A percentile compares a stretch with the other conserved stretches of the same genome.
These are phyloP conservation scores for Loripinus fragilis DNA, from an alignment of 2,888 invertebrate species.

Conservation along the genomic window DNA sequence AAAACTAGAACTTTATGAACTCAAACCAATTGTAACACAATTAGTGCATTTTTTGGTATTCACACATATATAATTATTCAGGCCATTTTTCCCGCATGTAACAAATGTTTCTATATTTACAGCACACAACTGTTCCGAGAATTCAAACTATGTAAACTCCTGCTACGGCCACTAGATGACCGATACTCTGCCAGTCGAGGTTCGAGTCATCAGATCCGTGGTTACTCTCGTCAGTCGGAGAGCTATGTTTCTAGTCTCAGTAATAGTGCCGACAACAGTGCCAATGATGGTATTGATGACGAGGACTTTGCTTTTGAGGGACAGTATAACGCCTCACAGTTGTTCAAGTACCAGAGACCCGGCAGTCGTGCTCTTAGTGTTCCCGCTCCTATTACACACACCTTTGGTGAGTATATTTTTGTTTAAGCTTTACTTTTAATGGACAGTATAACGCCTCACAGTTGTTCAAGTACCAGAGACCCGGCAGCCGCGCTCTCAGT, in stretches of 20 bases:
- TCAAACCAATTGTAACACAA: too few species aligned
- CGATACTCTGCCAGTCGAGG: slow-evolving; percentile 76
- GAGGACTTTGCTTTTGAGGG: slow-evolving; percentile 72
- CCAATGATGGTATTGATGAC: slow-evolving; percentile 73
- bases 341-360: slow-evolving; percentile 80
- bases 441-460: slow-evolving; percentile 65
- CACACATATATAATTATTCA: too few species aligned
- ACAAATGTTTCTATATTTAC: slow-evolving; percentile 44
- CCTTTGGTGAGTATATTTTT: background rate
- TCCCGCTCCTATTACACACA: slow-evolving; percentile 69
- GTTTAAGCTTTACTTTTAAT: slow-evolving; percentile 68
- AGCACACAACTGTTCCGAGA: slow-evolving; percentile 82
- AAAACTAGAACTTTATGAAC: too few species aligned
- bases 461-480: slow-evolving; percentile 79
- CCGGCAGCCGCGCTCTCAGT: slow-evolving; percentile 81
- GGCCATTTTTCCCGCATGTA: too few species aligned
- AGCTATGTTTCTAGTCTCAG: slow-evolving; percentile 82
- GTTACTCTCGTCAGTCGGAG: slow-evolving; percentile 82
- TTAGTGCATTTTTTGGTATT: too few species aligned
- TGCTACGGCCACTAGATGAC: slow-evolving; percentile 81
- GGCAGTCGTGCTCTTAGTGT: slow-evolving; percentile 82
- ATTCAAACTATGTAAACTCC: slow-evolving; percentile 82
- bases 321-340: slow-evolving; percentile 65
- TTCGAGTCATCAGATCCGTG: slow-evolving; percentile 77
- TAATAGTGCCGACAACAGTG: slow-evolving; percentile 80